Evolutionary conservation across 1,140 invertebrate genomes (phyloP).

Genomic region (Drosophila hydei): DNA sequence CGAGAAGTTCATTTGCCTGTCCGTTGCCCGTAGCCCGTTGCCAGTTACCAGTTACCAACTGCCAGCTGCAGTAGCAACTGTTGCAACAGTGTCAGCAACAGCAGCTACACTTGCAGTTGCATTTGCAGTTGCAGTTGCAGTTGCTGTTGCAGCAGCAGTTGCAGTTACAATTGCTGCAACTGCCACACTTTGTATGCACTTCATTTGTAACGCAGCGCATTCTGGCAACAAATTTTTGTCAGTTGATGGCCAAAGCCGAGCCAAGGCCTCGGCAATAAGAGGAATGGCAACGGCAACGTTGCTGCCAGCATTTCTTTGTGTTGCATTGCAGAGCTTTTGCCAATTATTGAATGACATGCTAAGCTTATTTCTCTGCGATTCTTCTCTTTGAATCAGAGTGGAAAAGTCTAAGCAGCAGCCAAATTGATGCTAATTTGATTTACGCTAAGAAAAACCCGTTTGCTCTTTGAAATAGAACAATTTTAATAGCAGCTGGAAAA

Average conservation of each 20-base stretch:
- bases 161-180: conserved; percentile 19
- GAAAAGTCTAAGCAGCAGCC: no score
- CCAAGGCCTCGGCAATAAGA: background rate
- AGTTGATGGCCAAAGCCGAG: background rate
- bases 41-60: no score
- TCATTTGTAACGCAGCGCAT: conserved; percentile 33
- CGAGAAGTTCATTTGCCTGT: background rate
- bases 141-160: background rate
- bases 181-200: conserved; percentile 39
- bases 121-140: background rate
- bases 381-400: background rate
- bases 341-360: background rate
- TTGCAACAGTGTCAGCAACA: background rate
- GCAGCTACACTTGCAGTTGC: background rate
- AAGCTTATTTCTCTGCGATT: background rate
- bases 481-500: no score
- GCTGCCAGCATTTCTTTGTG: background rate
- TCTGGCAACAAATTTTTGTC: conserved; percentile 25
- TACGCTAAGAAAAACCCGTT: no score
- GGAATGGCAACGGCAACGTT: no score
- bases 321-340: background rate
- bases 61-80: no score
- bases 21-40: no score
- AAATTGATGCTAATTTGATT: no score
- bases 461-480: no score